phyloP scores from a whole-genome alignment of 1,140 invertebrate species.

The Latrodectus geometricus region DNA sequence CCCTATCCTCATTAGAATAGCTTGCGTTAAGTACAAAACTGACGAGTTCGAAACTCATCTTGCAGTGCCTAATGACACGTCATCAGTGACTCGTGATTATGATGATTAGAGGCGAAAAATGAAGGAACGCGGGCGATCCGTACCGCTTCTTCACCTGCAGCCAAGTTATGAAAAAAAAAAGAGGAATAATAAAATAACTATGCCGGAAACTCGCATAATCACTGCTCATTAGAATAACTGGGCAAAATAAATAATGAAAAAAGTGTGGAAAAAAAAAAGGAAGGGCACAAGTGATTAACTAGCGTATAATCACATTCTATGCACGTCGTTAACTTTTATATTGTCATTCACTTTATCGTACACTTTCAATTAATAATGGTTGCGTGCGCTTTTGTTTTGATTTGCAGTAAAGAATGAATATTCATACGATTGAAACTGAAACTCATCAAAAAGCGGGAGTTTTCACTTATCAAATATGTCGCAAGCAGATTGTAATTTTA shows the following conservation, averaged over 20 bases:
- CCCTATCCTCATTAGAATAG: conserved; percentile 23
- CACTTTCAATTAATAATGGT: conserved; percentile 27
- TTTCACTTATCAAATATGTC: neutral
- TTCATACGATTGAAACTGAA: neutral
- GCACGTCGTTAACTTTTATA: conserved; percentile 33
- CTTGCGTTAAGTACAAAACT: conserved; percentile 13
- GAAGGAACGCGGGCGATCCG: neutral
- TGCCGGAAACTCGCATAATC: conserved; percentile 45
- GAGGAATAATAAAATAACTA: conserved; percentile 12
- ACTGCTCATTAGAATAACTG: conserved; percentile 52
- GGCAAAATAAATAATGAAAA: conserved; percentile 43
- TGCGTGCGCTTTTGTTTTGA: conserved; percentile 5
- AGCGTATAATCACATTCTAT: conserved; percentile 32
- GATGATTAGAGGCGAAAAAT: conserved; percentile 12
- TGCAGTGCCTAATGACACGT: conserved; percentile 43
- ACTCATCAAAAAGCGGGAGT: neutral
- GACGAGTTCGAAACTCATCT: conserved; percentile 22
- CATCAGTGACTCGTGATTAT: conserved; percentile 44
- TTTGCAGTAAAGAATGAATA: neutral
- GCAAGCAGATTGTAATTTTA: neutral
- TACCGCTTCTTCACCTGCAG: neutral
- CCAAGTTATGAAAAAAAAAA: neutral
- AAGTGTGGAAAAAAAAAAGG: conserved; percentile 8
- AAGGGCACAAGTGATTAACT: conserved; percentile 28
- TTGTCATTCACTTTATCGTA: conserved; percentile 21